These are phyloP conservation scores for Drosophila serrata DNA, from an alignment of 1,140 invertebrate genomes.

Conservation along the genomic window DNA sequence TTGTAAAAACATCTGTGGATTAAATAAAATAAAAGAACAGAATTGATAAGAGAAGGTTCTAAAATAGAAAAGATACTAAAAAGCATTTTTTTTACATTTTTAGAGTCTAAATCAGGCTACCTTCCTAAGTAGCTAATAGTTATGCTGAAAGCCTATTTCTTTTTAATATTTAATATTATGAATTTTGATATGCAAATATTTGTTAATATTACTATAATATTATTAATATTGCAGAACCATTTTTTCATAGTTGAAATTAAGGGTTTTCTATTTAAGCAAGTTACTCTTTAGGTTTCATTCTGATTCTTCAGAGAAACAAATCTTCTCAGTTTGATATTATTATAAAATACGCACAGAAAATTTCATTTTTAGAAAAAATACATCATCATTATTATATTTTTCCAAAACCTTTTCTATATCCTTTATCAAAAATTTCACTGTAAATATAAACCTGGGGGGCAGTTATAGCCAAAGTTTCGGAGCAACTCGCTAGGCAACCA, in stretches of 20 bases:
- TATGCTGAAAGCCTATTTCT: too few species aligned
- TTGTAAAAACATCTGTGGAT: neutral
- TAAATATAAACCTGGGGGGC: neutral
- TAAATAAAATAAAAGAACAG: neutral
- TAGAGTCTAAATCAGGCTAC: too few species aligned
- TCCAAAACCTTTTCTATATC: neutral
- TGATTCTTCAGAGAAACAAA: neutral
- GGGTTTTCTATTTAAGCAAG: too few species aligned
- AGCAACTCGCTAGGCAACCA: conserved; percentile 60
- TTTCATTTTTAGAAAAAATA: neutral
- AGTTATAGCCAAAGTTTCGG: conserved; percentile 49
- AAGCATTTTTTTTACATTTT: neutral
- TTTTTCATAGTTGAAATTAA: neutral
- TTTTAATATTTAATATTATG: neutral
- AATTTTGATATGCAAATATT: neutral
- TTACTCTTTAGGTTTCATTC: neutral
- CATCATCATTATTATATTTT: neutral
- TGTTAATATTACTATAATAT: neutral
- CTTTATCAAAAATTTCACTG: neutral
- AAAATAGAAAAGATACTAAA: neutral
- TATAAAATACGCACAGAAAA: neutral
- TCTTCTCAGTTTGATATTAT: neutral
- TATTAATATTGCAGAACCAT: neutral
- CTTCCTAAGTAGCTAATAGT: too few species aligned
- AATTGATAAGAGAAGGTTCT: neutral